Conservation (phyloP, 2,797 vertebrate species). For the Artibeus jamaicensis region DNA sequence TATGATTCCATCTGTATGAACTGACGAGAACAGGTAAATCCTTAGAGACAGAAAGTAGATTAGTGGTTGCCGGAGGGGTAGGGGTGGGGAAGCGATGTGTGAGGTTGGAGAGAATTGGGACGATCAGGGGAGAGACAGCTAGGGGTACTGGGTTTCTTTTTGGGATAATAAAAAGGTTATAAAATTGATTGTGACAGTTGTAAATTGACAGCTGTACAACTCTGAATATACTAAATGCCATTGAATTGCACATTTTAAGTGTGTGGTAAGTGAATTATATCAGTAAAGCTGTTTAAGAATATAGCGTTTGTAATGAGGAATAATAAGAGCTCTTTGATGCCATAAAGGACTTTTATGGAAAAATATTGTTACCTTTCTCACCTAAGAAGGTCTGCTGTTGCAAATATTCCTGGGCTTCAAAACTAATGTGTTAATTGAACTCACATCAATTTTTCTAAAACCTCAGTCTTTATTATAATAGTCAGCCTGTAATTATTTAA, state of each 20-base stretch:
- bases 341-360: neutral
- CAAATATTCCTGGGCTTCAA: neutral
- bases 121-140: neutral
- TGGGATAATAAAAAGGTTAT: neutral
- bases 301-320: neutral
- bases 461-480: neutral
- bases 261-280: neutral
- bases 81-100: neutral
- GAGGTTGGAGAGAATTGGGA: neutral
- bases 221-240: neutral
- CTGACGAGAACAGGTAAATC: neutral
- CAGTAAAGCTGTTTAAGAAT: neutral
- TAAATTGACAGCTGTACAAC: neutral
- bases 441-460: neutral
- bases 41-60: neutral
- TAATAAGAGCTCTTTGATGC: neutral
- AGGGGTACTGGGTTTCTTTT: neutral
- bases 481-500: neutral
- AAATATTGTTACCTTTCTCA: neutral
- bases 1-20: neutral
- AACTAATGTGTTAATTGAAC: neutral
- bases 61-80: neutral
- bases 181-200: neutral
- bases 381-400: neutral
- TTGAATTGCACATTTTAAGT: neutral